phyloP scores from a whole-genome alignment of 1,140 invertebrate species.

The Nylanderia fulva region DNA sequence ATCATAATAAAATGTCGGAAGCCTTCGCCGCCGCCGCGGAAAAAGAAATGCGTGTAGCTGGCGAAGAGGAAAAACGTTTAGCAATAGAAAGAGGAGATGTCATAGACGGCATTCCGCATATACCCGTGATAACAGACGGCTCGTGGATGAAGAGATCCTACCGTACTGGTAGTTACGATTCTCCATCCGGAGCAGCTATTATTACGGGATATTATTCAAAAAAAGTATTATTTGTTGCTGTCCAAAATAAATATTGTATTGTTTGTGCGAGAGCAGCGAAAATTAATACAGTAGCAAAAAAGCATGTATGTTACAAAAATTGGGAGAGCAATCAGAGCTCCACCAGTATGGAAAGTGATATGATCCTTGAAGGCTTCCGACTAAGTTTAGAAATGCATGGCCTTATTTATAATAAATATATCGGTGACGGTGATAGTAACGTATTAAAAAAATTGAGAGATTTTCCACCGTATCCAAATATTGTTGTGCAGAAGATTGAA shows the following conservation, averaged over 20 bases:
- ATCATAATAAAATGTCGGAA: no score
- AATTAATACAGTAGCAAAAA: not conserved
- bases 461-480: slow-evolving; percentile 12
- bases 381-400: slow-evolving; percentile 13
- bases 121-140: not conserved
- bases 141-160: no score
- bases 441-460: slow-evolving; percentile 3
- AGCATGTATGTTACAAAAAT: slow-evolving; percentile 18
- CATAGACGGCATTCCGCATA: not conserved
- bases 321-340: not conserved
- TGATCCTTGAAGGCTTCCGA: slow-evolving; percentile 19
- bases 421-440: slow-evolving; percentile 12
- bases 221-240: no score
- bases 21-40: no score
- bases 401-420: slow-evolving; percentile 5
- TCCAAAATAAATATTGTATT: no score
- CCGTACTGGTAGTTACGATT: no score
- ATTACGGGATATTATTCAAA: no score
- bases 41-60: no score
- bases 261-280: not conserved
- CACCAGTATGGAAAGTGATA: not conserved
- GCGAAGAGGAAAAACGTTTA: not conserved
- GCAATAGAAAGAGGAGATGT: not conserved
- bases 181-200: no score
- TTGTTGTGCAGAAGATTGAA: slow-evolving; percentile 22